Evolutionary conservation across 2,888 invertebrate species (phyloP), one percentile per base, ranked within the genome.

Genomic region (Harpagoxenus sublaevis): DNA sequence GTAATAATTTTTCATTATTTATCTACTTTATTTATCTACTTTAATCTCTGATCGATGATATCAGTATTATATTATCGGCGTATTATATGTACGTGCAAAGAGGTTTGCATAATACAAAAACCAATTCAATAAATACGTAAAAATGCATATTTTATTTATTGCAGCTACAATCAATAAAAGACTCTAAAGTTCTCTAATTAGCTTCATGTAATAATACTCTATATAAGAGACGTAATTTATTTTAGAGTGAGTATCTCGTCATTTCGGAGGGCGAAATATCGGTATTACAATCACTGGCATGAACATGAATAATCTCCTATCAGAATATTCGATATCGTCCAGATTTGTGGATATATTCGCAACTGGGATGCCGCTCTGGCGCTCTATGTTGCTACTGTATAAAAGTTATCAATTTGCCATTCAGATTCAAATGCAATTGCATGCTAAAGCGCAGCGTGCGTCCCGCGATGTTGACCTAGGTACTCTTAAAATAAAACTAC

Each of bases 401-500:
- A 12, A 57, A 70, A 60, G 28, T n/a, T 70, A 79, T 79, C 45
- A 71, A 79, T 79, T 71, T 45, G 35, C 35, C 35, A 71, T 71
- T 79, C n/a, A 45, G 71, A 71, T 57, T 71, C 28, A 71, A 71
- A 71, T 79, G 45, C 57, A 48, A 55, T 70, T 71, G 78, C 53
- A 55, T 42, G 75, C 51, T 23, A 45, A 73, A 79, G 15, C 28
- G 66, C 18, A 35, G 18, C 15, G 57, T 31, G 45, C 42, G 9
- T 28, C n/a, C 10, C n/a, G 23, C 18, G 45, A 79, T 73, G 57
- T 60, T 73, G 74, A 73, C 45, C 79, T 60, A n/a, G n/a, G n/a
- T n/a, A 73, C 57, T 79, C 48, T 60, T 60, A 28, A 73, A 79
- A 73, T 79, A 79, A 79, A 79, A 74, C 35, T 60, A 23, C 4